phyloP scores from a whole-genome alignment of 2,113 vertebrate genomes.

The Galemys pyrenaicus region DNA sequence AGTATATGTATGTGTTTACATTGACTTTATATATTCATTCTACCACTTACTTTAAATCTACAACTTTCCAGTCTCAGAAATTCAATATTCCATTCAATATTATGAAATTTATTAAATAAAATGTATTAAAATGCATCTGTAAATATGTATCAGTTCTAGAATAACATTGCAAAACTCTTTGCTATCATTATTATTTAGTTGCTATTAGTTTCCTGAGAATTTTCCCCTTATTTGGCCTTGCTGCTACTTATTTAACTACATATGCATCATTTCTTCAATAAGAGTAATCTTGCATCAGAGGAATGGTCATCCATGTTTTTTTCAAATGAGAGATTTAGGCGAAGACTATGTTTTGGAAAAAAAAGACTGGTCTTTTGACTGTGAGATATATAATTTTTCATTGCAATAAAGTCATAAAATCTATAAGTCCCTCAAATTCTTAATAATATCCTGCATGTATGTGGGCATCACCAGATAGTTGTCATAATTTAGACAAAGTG shows the following conservation, averaged over 20 bases:
- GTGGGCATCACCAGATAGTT: background rate
- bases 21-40: background rate
- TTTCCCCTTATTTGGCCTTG: background rate
- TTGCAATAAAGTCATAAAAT: background rate
- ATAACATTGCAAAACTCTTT: background rate
- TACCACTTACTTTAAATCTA: background rate
- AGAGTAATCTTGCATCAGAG: background rate
- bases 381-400: background rate
- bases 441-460: background rate
- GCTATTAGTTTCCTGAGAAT: background rate
- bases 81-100: background rate
- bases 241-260: background rate
- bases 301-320: background rate
- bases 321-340: background rate
- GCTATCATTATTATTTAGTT: slow-evolving; percentile 6
- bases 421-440: background rate
- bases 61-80: background rate
- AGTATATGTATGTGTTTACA: background rate
- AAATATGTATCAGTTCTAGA: background rate
- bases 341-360: background rate
- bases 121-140: background rate
- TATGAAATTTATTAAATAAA: background rate
- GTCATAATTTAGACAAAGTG: slow-evolving; percentile 1
- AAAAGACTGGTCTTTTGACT: background rate
- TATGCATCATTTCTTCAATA: background rate